Percentiles rank a stretch among this genome's conserved stretches.
Evolutionary conservation across 2,888 invertebrate species (phyloP).

Genomic region (Macrosiphum euphorbiae): DNA sequence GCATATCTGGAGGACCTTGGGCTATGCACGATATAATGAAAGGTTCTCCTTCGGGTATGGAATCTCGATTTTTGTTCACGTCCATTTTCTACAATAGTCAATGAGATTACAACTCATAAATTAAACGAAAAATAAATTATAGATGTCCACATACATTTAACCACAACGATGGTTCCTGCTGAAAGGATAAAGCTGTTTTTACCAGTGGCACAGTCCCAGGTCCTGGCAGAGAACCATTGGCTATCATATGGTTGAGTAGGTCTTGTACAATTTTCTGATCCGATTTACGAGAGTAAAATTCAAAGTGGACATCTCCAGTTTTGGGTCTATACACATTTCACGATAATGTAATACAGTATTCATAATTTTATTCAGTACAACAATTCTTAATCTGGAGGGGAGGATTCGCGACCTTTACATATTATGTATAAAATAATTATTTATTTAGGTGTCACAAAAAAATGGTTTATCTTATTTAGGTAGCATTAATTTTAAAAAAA

Average conservation of each 20-base stretch:
- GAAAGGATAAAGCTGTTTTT: conserved; percentile 54
- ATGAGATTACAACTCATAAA: neutral
- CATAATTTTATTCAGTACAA: neutral
- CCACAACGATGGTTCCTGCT: conserved; percentile 52
- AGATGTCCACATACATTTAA: conserved; percentile 37
- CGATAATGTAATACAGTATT: neutral
- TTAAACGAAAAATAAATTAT: neutral
- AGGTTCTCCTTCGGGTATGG: conserved; percentile 80
- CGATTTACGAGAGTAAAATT: conserved; percentile 55
- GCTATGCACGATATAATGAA: conserved; percentile 84
- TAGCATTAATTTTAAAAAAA: neutral
- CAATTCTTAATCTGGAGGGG: neutral
- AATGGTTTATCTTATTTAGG: neutral
- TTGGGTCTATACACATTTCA: conserved; percentile 25
- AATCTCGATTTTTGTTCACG: conserved; percentile 68
- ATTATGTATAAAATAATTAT: neutral
- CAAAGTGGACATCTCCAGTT: conserved; percentile 58
- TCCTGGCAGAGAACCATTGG: conserved; percentile 52
- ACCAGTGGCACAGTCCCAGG: conserved; percentile 19
- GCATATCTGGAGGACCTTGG: conserved; percentile 81
- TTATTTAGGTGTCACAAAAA: neutral
- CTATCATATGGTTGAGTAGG: conserved; percentile 43
- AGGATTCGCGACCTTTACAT: neutral
- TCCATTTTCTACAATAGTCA: conserved; percentile 69
- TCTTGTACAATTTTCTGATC: conserved; percentile 56